Base-by-base conservation (phyloP, 1,140 invertebrate genomes). In the Drosophila sproati region DNA sequence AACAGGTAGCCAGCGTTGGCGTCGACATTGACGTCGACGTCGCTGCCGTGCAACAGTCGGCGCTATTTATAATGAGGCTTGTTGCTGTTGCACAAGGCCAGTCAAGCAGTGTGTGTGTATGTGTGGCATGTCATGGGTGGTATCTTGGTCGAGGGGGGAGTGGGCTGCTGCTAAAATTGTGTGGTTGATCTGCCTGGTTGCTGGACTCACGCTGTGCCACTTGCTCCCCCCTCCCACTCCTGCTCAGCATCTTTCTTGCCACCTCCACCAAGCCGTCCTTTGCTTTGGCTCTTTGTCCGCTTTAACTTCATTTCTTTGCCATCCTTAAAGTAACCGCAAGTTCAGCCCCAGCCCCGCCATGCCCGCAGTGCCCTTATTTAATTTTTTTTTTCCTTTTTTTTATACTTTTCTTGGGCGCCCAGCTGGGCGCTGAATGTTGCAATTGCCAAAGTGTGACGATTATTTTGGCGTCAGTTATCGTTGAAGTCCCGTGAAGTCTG, bases 41-140 rank as follows among this genome's bases (percentile, higher is more conserved):
- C 82, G 82, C 68, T 68, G 82, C 77, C 67, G 75, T 88, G 83
- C 83, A 88, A 88, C 83, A 88, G 83, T 83, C 72, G 66, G 67
- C 80, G 83, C 67, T 78, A 75, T 77, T 88, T 71, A 77, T 87
- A 87, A 83, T 88, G 83, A 83, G 85, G 77, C 81, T 43, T 73
- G 57, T 61, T 61, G 71, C 74, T 70, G 57, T 62, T 60, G 70
- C 57, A 67, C 41, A 73, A 55, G 64, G 67, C 62, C 56, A 55
- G 12, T 39, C 37, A 12, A 28, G 39, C 28, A 54, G 35, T 12
- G 4, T 20, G 29, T 7, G 29, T 28, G 31, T 7, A 5, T 45
- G 10, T 2, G 39, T 10, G 31, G 64, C 6, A 5, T 20, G 20
- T 1, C 20, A 20, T 20, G 28, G 35, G 10, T 12, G 10, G 66